These are phyloP conservation scores for Sturnus vulgaris DNA, from an alignment of 2,113 vertebrate species.

Conservation along the genomic window DNA sequence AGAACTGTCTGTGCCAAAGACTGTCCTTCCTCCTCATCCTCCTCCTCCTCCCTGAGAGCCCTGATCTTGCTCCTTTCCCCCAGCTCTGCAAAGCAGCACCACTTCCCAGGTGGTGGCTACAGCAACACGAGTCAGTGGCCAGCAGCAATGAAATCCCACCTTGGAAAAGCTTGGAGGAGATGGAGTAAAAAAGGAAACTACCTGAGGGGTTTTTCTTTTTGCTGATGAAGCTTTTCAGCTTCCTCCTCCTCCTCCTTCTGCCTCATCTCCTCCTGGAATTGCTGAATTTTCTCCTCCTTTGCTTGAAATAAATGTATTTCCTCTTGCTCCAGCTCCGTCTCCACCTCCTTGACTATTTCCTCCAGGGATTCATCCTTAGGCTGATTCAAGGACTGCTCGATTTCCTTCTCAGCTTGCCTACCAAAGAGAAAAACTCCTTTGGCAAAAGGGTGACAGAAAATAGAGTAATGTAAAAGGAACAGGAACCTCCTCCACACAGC, in stretches of 20 bases:
- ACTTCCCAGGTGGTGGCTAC: rapidly evolving
- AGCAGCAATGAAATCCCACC: not conserved
- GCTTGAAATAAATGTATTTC: slow-evolving; percentile 13
- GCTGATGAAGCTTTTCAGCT: slow-evolving; percentile 66
- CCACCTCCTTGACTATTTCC: not conserved
- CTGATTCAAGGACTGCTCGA: not conserved
- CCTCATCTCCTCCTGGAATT: slow-evolving; percentile 53
- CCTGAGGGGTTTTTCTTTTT: slow-evolving; percentile 79
- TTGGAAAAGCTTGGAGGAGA: not conserved
- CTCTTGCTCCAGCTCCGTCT: slow-evolving; percentile 24
- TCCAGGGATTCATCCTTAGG: not conserved
- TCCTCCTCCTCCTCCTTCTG: slow-evolving; percentile 71
- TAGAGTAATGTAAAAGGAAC: rapidly evolving
- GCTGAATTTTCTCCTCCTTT: slow-evolving; percentile 48
- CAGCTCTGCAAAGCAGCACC: not conserved
- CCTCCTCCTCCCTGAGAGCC: not conserved
- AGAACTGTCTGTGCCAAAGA: rapidly evolving
- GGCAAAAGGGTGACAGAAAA: not conserved
- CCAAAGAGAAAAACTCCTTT: not conserved
- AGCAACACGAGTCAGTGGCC: not conserved
- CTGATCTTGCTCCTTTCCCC: not conserved
- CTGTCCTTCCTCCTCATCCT: not conserved
- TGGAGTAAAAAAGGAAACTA: slow-evolving; percentile 9
- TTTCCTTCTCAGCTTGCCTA: slow-evolving; percentile 22
- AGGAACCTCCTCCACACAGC: not conserved